Conservation (phyloP, 2,113 vertebrate species). For the Aphyosemion australe region DNA sequence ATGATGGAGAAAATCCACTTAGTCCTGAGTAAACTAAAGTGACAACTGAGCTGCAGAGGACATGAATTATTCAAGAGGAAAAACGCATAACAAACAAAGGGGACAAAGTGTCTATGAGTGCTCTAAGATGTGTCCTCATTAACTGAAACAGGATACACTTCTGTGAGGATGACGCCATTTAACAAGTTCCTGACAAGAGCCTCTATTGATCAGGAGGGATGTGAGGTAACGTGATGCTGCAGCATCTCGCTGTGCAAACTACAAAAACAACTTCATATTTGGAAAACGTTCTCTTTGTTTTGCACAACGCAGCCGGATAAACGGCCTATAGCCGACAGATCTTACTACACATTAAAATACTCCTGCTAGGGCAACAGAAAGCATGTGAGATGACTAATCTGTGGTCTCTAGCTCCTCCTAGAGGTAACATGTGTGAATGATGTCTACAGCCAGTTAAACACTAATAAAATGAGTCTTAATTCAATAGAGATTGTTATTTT, state of each 20-base stretch:
- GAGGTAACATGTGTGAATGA: conserved; percentile 42
- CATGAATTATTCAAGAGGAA: conserved; percentile 81
- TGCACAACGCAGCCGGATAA: not conserved
- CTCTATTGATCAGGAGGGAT: conserved; percentile 50
- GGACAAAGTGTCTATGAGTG: conserved; percentile 81
- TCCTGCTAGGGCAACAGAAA: not conserved
- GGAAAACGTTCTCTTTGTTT: conserved; percentile 11
- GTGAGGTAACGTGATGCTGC: conserved; percentile 17
- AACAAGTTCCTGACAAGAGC: conserved; percentile 54
- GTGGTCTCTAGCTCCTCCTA: conserved; percentile 80
- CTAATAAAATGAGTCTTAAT: not conserved
- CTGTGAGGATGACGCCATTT: conserved; percentile 41
- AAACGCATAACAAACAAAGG: conserved; percentile 78
- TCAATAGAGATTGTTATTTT: too few relatives aligned
- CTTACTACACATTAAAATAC: too few relatives aligned
- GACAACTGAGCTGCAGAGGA: conserved; percentile 71
- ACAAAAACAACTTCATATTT: conserved; percentile 3
- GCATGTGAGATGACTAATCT: not conserved
- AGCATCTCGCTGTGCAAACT: conserved; percentile 4
- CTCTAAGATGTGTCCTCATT: conserved; percentile 69
- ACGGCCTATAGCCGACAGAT: not conserved
- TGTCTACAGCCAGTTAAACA: not conserved
- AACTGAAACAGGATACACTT: conserved; percentile 76
- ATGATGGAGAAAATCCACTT: conserved; percentile 65
- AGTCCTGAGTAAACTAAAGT: conserved; percentile 55